Evolutionary conservation across 2,888 invertebrate genomes (phyloP).

Genomic region (Campaea margaritaria): DNA sequence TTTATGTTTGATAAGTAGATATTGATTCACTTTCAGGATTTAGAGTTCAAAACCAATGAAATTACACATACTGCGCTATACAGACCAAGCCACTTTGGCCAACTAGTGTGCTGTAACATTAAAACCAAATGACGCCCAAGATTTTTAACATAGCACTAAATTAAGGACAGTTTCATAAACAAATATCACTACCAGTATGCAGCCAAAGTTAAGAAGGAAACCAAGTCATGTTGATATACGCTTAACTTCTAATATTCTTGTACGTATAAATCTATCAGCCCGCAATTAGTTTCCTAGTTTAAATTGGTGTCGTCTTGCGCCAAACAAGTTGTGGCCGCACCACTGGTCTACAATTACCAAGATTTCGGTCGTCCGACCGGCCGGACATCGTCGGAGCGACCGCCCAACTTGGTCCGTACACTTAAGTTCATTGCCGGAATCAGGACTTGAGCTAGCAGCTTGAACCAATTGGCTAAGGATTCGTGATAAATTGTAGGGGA

Average conservation of each 20-base stretch:
- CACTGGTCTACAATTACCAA: constrained; percentile 37
- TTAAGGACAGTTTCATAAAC: too few relatives aligned
- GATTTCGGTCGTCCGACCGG: constrained; percentile 33
- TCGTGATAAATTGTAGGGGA: constrained; percentile 2
- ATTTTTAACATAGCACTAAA: too few relatives aligned
- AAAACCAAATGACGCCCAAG: too few relatives aligned
- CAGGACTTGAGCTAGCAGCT: constrained; percentile 30
- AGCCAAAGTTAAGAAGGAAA: too few relatives aligned
- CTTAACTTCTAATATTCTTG: not conserved
- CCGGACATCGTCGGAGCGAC: constrained; percentile 48
- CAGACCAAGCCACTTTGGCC: too few relatives aligned
- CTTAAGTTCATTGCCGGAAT: constrained; percentile 44
- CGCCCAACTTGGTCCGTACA: constrained; percentile 39
- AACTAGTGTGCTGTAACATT: too few relatives aligned
- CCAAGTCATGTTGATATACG: too few relatives aligned
- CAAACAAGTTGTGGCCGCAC: constrained; percentile 33
- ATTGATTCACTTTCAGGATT: too few relatives aligned
- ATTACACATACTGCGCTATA: too few relatives aligned
- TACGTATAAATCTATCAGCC: constrained; percentile 7
- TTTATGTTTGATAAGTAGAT: too few relatives aligned
- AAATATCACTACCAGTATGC: too few relatives aligned
- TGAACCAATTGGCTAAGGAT: constrained; percentile 17
- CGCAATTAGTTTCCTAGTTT: constrained; percentile 24
- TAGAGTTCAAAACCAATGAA: too few relatives aligned
- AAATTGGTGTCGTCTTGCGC: constrained; percentile 29